Evolutionary conservation across 92 coral and sea anemone species (phyloP), one percentile per base, ranked within the genome.

Genomic region (Umimayanthus kanabou): DNA sequence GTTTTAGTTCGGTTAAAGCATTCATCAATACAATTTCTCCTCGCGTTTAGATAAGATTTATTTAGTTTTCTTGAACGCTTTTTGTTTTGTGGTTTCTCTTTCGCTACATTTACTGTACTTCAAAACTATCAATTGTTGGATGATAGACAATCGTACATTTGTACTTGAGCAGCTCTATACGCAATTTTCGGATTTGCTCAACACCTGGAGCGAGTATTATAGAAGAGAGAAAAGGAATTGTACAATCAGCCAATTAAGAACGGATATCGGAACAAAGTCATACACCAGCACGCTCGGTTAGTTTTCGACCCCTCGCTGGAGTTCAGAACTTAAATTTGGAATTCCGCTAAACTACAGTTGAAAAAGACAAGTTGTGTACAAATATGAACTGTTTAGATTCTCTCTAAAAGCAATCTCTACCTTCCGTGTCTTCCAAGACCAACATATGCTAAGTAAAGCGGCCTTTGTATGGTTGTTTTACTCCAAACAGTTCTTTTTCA

Each of bases 391-490:
- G 37, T 5, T 5, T 22, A 40, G 39, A 29, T 45, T 45, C 15
- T 67, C 73, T 7, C 15, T 45, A 10, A 49, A 45, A 47, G 18
- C 30, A 43, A 20, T 6, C 15, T 70, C 0, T 13, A 11, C 66
- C 61, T 45, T 83, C 57, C 87, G 87, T 71, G 87, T 70, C 45
- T 53, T 83, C 55, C 43, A 30, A 5, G 20, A 5, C 25, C 23
- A 47, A 50, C 87, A 83, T 83, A 83, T 83, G 87, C 75, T 83
- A 14, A 45, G 87, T 71, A 70, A 57, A 50, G 28, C 77, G 45
- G 87, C 78, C 65, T 67, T 83, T 83, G 87, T 83, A 43, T 43
- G 28, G 87, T 66, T 71, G 74, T 40, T 70, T 83, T 47, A 20
- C 77, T 45, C 45, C 25, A 15, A 82, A 67, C 86, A 82, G 40